These are phyloP conservation scores for Drosophila auraria DNA, from an alignment of 1,140 invertebrate species.

Conservation along the genomic window DNA sequence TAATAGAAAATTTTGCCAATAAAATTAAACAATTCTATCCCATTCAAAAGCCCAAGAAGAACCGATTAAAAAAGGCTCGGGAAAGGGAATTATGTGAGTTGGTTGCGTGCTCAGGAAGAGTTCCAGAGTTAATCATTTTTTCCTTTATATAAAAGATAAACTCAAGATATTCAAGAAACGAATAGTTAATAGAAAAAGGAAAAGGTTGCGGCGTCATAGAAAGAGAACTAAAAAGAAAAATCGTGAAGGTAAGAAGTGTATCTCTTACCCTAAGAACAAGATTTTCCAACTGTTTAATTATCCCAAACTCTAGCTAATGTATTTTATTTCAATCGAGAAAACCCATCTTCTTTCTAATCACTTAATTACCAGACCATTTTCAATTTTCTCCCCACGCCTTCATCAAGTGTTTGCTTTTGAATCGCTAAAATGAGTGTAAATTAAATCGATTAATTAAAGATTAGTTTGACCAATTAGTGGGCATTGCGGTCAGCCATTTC, in stretches of 20 bases:
- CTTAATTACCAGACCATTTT: constrained; percentile 9
- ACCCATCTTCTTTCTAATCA: constrained; percentile 11
- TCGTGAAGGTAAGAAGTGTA: constrained; percentile 6
- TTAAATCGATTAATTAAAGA: constrained; percentile 46
- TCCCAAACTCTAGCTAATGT: too few species aligned
- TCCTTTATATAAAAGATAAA: constrained; percentile 5
- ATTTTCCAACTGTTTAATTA: not conserved
- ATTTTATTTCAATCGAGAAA: not conserved
- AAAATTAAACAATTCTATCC: not conserved
- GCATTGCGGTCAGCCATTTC: constrained; percentile 19
- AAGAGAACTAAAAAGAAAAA: constrained; percentile 28
- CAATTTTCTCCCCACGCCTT: not conserved
- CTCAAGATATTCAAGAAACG: not conserved
- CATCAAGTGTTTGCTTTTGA: not conserved
- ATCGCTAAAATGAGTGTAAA: constrained; percentile 3
- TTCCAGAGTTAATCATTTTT: not conserved
- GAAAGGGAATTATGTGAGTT: constrained; percentile 7
- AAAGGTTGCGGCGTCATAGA: not conserved
- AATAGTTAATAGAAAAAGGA: constrained; percentile 1
- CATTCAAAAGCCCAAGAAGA: not conserved
- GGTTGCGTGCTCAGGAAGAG: not conserved
- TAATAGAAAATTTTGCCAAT: not conserved
- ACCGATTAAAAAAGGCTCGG: too few species aligned
- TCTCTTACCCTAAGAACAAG: too few species aligned
- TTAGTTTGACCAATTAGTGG: constrained; percentile 36